These are phyloP conservation scores for Pangasius mekongensis DNA, from an alignment of 2,797 vertebrate genomes.

Conservation along the genomic window DNA sequence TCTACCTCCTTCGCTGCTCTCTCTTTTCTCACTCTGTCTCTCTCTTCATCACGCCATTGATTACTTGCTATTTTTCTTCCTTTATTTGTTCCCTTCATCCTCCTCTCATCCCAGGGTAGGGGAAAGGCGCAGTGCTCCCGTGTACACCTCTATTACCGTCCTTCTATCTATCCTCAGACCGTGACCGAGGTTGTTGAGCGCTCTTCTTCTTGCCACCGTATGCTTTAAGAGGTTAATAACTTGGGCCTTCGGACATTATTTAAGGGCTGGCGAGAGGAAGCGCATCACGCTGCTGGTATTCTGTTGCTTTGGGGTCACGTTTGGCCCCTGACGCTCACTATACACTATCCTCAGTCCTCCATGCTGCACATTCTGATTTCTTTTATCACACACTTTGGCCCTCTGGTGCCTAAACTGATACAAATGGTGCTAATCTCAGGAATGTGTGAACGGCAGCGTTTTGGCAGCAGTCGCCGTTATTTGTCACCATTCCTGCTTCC, in stretches of 20 bases:
- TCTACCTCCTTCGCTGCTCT: conserved; percentile 7
- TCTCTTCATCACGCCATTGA: conserved; percentile 78
- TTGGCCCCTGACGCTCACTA: conserved; percentile 65
- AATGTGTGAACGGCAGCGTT: conserved; percentile 77
- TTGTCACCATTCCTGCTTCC: conserved; percentile 79
- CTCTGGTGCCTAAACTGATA: conserved; percentile 77
- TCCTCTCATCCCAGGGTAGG: conserved; percentile 51
- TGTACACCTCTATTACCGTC: conserved; percentile 77
- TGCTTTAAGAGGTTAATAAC: conserved; percentile 84
- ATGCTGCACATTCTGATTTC: conserved; percentile 63
- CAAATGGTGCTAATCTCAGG: conserved; percentile 79
- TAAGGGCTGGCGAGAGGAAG: conserved; percentile 74
- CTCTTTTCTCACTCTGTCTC: conserved; percentile 27
- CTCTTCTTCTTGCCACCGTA: conserved; percentile 66
- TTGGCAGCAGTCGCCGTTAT: conserved; percentile 70
- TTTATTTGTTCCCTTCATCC: conserved; percentile 71
- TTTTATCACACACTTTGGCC: conserved; percentile 71
- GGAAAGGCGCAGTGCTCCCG: conserved; percentile 69
- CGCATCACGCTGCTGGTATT: conserved; percentile 70
- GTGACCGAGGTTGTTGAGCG: conserved; percentile 68
- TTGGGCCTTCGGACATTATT: conserved; percentile 81
- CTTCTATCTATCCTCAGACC: conserved; percentile 74
- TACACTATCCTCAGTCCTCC: conserved; percentile 43
- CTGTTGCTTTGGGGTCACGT: conserved; percentile 75
- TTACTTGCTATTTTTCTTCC: conserved; percentile 80